These are phyloP conservation scores for Brenthis hecate DNA, from an alignment of 2,888 invertebrate genomes.

Conservation along the genomic window DNA sequence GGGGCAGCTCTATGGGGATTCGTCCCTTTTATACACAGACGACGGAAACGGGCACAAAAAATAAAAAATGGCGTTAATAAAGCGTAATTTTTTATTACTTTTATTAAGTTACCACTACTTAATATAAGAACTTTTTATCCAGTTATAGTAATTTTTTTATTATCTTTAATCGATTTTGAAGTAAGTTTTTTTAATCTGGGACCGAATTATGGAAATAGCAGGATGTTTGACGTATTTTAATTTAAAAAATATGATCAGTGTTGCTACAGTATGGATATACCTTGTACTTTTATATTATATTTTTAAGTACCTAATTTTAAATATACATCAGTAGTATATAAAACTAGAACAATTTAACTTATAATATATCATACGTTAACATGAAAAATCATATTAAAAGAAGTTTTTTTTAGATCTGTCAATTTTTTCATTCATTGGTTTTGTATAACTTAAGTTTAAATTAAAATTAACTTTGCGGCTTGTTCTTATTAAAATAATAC, in stretches of 20 bases:
- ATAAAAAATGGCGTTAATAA: slow-evolving; percentile 37
- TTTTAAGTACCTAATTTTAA: too few relatives aligned
- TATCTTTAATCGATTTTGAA: slow-evolving; percentile 9
- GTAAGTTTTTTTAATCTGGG: slow-evolving; percentile 13
- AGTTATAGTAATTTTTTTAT: background rate
- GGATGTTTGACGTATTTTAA: background rate
- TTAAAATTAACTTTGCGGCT: too few relatives aligned
- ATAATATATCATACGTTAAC: too few relatives aligned
- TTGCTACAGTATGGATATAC: too few relatives aligned
- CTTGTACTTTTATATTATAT: too few relatives aligned
- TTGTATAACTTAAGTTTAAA: too few relatives aligned
- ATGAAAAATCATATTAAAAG: too few relatives aligned
- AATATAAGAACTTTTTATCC: slow-evolving; percentile 3
- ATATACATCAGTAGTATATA: too few relatives aligned
- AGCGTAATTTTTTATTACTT: slow-evolving; percentile 11
- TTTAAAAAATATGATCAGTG: background rate
- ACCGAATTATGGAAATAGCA: slow-evolving; percentile 15
- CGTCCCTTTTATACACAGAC: slow-evolving; percentile 86
- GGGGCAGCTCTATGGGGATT: slow-evolving; percentile 90
- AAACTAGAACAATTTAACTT: too few relatives aligned
- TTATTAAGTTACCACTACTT: background rate
- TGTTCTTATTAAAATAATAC: too few relatives aligned
- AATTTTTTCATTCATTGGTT: too few relatives aligned
- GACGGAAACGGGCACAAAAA: slow-evolving; percentile 52
- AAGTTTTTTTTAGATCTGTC: too few relatives aligned